phyloP scores from a whole-genome alignment of 2,113 vertebrate genomes.

The Cyprinodon tularosa region DNA sequence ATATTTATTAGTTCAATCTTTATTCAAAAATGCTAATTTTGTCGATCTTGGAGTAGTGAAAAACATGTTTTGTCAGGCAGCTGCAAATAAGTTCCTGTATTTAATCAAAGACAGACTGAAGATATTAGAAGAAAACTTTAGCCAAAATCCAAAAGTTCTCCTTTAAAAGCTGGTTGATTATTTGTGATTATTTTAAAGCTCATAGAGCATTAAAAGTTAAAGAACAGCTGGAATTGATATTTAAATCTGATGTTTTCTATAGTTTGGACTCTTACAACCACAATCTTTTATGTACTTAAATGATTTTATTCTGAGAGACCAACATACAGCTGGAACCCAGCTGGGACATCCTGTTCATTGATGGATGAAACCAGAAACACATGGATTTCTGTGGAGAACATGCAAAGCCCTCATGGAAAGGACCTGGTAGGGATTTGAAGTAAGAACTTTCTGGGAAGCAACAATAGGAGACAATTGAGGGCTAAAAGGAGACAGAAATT shows the following conservation, averaged over 20 bases:
- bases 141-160: too few species aligned
- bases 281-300: background rate
- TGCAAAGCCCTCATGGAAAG: background rate
- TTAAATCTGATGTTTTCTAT: background rate
- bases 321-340: background rate
- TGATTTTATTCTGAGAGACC: background rate
- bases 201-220: background rate
- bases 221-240: background rate
- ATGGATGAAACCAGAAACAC: too few species aligned
- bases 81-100: too few species aligned
- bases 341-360: background rate
- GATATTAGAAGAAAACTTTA: too few species aligned
- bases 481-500: conserved; percentile 29
- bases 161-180: too few species aligned
- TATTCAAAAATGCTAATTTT: too few species aligned
- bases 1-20: too few species aligned
- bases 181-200: background rate
- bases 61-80: too few species aligned
- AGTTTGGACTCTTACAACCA: background rate
- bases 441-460: background rate
- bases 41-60: too few species aligned
- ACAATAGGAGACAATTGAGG: background rate
- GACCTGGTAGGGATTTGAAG: background rate
- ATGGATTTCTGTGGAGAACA: background rate
- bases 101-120: too few species aligned